Percentiles rank a stretch among this genome's conserved stretches.
These are phyloP conservation scores for Gracilinanus agilis DNA, from an alignment of 2,113 vertebrate genomes.

Conservation along the genomic window DNA sequence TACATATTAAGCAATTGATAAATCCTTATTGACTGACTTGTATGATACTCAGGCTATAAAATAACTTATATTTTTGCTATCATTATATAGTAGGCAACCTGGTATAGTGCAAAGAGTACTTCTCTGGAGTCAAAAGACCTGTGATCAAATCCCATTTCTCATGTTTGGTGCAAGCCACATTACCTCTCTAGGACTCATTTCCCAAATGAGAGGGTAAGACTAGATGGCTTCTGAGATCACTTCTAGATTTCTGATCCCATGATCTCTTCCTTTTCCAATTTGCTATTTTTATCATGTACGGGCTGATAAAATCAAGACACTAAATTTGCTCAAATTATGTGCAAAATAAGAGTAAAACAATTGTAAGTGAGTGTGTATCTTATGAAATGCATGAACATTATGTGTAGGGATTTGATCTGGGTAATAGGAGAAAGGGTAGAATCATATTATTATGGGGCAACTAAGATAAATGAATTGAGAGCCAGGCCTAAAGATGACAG, in stretches of 20 bases:
- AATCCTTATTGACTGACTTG: background rate
- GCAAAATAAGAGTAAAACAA: background rate
- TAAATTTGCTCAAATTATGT: background rate
- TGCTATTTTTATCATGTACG: background rate
- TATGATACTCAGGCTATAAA: background rate
- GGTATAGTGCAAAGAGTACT: background rate
- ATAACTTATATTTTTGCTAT: background rate
- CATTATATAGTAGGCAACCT: background rate
- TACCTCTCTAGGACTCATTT: background rate
- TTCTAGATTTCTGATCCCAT: background rate
- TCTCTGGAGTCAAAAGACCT: background rate
- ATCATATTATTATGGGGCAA: background rate
- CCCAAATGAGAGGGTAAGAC: background rate
- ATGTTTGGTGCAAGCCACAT: background rate
- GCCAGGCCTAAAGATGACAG: no score
- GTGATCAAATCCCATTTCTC: background rate
- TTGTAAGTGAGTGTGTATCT: background rate
- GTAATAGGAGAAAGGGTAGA: background rate
- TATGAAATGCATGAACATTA: background rate
- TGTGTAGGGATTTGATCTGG: background rate
- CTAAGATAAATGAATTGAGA: no score
- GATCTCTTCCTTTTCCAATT: background rate
- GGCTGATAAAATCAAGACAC: background rate
- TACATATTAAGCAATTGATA: background rate
- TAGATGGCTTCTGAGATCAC: background rate